Evolutionary conservation across 2,797 vertebrate species (phyloP).

Genomic region (Vespertilio murinus): DNA sequence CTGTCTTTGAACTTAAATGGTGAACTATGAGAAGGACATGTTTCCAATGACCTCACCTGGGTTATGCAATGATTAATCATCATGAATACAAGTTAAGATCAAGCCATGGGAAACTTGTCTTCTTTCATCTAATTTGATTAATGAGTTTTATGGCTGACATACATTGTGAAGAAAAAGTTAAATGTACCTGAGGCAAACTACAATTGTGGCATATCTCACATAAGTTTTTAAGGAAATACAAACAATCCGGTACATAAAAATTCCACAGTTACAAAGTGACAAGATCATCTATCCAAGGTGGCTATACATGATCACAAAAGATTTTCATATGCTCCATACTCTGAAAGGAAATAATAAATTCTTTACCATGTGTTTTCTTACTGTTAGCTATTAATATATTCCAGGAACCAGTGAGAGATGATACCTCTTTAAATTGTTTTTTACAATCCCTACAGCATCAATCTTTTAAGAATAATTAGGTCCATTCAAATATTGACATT

Average conservation of each 20-base stretch:
- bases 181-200: slow-evolving; percentile 13
- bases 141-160: slow-evolving; percentile 63
- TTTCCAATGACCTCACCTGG: slow-evolving; percentile 17
- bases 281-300: background rate
- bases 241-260: background rate
- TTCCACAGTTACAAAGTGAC: background rate
- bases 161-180: slow-evolving; percentile 44
- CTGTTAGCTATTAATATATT: background rate
- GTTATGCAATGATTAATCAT: slow-evolving; percentile 59
- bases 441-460: background rate
- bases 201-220: background rate
- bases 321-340: background rate
- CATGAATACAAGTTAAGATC: slow-evolving; percentile 35
- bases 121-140: slow-evolving; percentile 61
- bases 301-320: background rate
- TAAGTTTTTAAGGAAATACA: background rate
- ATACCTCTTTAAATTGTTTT: slow-evolving; percentile 5
- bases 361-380: background rate
- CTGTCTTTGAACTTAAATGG: slow-evolving; percentile 47
- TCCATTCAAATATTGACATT: slow-evolving; percentile 40
- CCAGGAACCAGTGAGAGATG: background rate
- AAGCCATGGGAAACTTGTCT: slow-evolving; percentile 54
- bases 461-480: slow-evolving; percentile 66
- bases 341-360: slow-evolving; percentile 36
- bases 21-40: background rate